A percentile compares a stretch with the other conserved stretches of the same genome.
phyloP scores from a whole-genome alignment of 1,140 invertebrate species.

The Cardiocondyla obscurior region DNA sequence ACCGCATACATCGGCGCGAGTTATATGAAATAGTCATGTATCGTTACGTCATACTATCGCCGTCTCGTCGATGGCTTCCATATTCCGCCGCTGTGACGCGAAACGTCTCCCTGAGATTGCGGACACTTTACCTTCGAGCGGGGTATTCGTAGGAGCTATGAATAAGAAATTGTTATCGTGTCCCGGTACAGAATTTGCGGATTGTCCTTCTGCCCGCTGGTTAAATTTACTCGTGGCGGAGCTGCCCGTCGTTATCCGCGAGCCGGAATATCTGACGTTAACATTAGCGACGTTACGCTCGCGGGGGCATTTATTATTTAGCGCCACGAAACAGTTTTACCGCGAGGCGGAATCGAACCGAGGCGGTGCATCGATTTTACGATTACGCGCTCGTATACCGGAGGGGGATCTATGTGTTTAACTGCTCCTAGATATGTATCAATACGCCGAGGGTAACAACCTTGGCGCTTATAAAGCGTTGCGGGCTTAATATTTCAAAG shows the following conservation, averaged over 20 bases:
- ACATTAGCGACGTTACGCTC: constrained; percentile 48
- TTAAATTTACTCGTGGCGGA: constrained; percentile 29
- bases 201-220: not conserved
- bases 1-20: not conserved
- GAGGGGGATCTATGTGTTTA: constrained; percentile 34
- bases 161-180: not conserved
- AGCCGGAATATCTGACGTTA: constrained; percentile 27
- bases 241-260: not conserved
- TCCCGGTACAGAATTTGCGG: constrained; percentile 1
- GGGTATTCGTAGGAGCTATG: not conserved
- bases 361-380: constrained; percentile 61
- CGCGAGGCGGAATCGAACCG: constrained; percentile 34
- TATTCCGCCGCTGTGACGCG: not conserved
- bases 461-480: constrained; percentile 72
- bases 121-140: not conserved
- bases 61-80: not conserved
- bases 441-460: constrained; percentile 75
- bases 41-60: not conserved
- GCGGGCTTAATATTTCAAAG: constrained; percentile 75
- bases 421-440: constrained; percentile 67
- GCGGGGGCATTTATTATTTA: constrained; percentile 49
- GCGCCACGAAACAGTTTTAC: constrained; percentile 39
- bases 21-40: not conserved
- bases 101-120: not conserved
- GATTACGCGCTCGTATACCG: constrained; percentile 57